Percentiles rank a stretch among this genome's conserved stretches.
Evolutionary conservation across 2,888 invertebrate species (phyloP).

Genomic region (Phortica okadai): DNA sequence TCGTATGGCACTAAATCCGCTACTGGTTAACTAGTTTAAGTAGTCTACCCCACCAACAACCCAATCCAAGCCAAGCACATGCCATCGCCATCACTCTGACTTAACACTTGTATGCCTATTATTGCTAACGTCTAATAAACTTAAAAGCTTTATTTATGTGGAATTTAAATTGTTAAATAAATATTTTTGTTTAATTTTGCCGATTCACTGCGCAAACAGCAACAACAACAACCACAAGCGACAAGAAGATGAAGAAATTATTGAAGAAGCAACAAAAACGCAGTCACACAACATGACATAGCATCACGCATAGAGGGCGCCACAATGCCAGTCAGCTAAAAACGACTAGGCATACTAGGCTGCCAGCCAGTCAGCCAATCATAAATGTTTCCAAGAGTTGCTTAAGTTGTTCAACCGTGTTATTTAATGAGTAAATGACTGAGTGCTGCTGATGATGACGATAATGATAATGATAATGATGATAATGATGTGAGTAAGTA

Average conservation of each 20-base stretch:
- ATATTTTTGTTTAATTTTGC: constrained; percentile 38
- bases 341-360: too few relatives aligned
- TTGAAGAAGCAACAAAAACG: too few relatives aligned
- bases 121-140: constrained; percentile 6
- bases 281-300: too few relatives aligned
- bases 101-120: constrained; percentile 3
- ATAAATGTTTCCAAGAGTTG: neutral
- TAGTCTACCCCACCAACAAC: too few relatives aligned
- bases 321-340: neutral
- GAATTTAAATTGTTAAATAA: constrained; percentile 46
- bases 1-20: neutral
- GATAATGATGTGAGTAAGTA: neutral
- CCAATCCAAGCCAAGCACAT: too few relatives aligned
- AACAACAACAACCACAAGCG: neutral
- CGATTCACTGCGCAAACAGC: constrained; percentile 18
- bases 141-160: constrained; percentile 38
- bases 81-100: constrained; percentile 11
- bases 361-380: neutral
- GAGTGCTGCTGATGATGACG: neutral
- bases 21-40: constrained; percentile 16
- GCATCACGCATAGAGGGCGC: constrained; percentile 1
- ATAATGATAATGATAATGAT: constrained; percentile 15
- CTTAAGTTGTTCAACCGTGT: neutral
- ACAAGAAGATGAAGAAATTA: neutral
- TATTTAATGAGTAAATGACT: neutral